These are phyloP conservation scores for Origma solitaria DNA, from an alignment of 2,113 vertebrate genomes.

Conservation along the genomic window DNA sequence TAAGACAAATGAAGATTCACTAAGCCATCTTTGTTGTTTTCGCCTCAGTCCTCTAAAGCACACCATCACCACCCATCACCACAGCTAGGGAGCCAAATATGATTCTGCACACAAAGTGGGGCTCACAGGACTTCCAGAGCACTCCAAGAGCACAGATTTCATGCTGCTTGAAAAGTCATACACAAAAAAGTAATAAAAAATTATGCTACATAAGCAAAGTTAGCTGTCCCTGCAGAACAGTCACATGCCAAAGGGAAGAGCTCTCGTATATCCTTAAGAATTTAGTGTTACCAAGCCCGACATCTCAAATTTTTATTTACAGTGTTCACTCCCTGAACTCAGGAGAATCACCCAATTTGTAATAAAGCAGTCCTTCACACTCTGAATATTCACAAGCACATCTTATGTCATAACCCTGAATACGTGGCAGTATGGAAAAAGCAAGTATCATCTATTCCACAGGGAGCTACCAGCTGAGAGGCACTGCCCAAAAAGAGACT, in stretches of 20 bases:
- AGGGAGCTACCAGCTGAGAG: background rate
- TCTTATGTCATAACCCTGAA: background rate
- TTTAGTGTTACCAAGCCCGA: background rate
- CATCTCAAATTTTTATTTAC: background rate
- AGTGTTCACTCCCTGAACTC: background rate
- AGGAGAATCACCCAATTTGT: background rate
- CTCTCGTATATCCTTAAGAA: background rate
- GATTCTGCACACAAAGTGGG: background rate
- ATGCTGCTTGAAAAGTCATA: background rate
- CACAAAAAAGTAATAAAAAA: background rate
- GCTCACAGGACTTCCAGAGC: background rate
- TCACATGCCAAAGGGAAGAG: background rate
- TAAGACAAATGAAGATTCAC: background rate
- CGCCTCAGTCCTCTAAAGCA: background rate
- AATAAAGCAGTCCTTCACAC: background rate
- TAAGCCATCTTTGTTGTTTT: background rate
- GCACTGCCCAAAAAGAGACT: background rate
- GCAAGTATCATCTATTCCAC: background rate
- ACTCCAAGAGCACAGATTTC: background rate
- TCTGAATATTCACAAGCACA: background rate
- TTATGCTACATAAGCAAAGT: background rate
- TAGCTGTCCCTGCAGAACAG: background rate
- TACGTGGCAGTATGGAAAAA: background rate
- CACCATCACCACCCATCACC: fast-evolving
- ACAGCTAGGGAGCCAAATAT: background rate